phyloP scores from a whole-genome alignment of 2,113 vertebrate species.

The Tragelaphus strepsiceros region DNA sequence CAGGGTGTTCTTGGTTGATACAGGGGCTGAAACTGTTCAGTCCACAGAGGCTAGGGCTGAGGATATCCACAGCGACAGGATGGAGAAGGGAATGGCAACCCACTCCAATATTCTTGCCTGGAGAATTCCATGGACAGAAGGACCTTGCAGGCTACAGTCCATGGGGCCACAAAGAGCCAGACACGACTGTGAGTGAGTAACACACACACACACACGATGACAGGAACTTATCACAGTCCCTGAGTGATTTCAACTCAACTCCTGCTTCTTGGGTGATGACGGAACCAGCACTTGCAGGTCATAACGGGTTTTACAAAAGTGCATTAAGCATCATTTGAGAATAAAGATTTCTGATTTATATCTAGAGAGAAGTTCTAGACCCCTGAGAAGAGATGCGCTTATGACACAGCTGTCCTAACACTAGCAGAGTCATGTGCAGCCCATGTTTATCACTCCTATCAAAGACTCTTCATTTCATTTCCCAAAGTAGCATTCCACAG shows the following conservation, averaged over 20 bases:
- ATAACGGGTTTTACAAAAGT: not conserved
- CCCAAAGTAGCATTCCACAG: not conserved
- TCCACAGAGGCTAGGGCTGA: not conserved
- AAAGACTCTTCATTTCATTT: not conserved
- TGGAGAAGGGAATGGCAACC: not conserved
- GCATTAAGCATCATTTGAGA: not conserved
- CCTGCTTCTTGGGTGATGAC: not conserved
- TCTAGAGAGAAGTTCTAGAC: not conserved
- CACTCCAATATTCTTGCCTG: not conserved
- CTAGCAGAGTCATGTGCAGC: not conserved
- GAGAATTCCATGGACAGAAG: not conserved
- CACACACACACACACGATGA: not conserved
- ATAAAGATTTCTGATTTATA: not conserved
- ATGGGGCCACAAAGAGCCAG: not conserved
- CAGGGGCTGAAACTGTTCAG: not conserved
- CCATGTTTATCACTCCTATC: not conserved
- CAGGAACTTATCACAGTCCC: not conserved
- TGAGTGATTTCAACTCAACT: not conserved
- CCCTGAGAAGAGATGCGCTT: not conserved
- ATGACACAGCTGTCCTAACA: not conserved
- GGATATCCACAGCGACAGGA: not conserved
- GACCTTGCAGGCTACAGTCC: not conserved
- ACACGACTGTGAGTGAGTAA: not conserved
- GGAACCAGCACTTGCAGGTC: not conserved
- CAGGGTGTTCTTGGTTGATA: not conserved